These are phyloP conservation scores for Luffia ferchaultella DNA, from an alignment of 2,888 invertebrate genomes.

Conservation along the genomic window DNA sequence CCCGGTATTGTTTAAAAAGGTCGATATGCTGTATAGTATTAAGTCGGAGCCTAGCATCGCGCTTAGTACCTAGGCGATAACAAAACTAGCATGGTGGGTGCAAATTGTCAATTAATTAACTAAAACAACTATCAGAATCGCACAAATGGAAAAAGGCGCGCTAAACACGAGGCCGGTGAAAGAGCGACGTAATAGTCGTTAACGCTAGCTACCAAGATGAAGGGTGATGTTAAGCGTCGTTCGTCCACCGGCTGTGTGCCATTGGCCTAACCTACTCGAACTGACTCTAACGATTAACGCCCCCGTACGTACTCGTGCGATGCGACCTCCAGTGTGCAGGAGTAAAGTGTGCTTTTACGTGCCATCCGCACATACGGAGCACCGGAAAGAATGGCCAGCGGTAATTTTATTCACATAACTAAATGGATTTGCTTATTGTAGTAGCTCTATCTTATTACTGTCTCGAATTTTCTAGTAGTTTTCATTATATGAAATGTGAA, in stretches of 20 bases:
- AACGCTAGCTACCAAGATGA: no score
- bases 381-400: constrained; percentile 44
- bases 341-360: constrained; percentile 42
- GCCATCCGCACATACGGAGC: constrained; percentile 52
- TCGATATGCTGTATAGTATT: not conserved
- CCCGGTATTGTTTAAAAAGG: not conserved
- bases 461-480: constrained; percentile 60
- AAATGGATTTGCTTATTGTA: constrained; percentile 63
- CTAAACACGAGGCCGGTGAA: not conserved
- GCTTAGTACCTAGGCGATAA: not conserved
- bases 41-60: not conserved
- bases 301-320: constrained; percentile 16
- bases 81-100: not conserved
- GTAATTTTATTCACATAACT: constrained; percentile 60
- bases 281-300: constrained; percentile 25
- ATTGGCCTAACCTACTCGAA: not conserved
- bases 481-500: constrained; percentile 41
- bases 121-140: no score
- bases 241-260: not conserved
- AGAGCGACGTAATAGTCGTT: not conserved
- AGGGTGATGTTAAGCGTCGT: not conserved
- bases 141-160: not conserved
- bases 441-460: constrained; percentile 62
- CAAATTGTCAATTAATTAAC: not conserved
- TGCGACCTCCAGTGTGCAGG: constrained; percentile 29